Evolutionary conservation across 2,113 vertebrate species (phyloP).

Genomic region (Corythoichthys intestinalis): DNA sequence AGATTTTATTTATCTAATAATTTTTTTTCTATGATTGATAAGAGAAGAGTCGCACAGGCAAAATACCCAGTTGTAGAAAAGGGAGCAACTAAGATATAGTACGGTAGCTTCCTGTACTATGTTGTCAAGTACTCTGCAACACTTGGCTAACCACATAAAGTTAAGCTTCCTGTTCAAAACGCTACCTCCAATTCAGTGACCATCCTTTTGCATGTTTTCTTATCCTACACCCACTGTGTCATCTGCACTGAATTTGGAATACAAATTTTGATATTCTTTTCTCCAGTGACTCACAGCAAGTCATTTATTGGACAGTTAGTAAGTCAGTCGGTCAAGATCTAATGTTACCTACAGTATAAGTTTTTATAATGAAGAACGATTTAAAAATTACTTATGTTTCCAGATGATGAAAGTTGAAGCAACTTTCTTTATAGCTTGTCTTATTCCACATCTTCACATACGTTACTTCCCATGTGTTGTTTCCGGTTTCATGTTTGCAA

Average conservation of each 20-base stretch:
- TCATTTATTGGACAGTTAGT: too few relatives aligned
- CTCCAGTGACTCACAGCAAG: background rate
- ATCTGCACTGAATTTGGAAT: background rate
- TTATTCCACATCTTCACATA: too few relatives aligned
- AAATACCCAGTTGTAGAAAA: conserved; percentile 60
- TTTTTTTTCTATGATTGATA: conserved; percentile 4
- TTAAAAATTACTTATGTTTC: too few relatives aligned
- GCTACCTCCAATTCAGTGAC: conserved; percentile 17
- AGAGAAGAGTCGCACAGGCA: conserved; percentile 23
- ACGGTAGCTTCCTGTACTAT: conserved; percentile 81
- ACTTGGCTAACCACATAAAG: conserved; percentile 66
- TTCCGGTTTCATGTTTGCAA: too few relatives aligned
- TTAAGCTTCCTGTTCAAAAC: conserved; percentile 69
- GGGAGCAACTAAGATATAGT: conserved; percentile 55
- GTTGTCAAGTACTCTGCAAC: conserved; percentile 54
- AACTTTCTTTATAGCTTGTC: too few relatives aligned
- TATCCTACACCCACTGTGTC: background rate
- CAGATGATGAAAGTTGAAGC: too few relatives aligned
- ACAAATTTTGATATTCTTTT: background rate
- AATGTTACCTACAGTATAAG: too few relatives aligned
- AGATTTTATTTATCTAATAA: background rate
- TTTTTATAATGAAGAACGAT: too few relatives aligned
- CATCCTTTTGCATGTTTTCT: conserved; percentile 13
- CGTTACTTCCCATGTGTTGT: too few relatives aligned
- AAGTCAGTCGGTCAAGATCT: too few relatives aligned